phyloP scores from a whole-genome alignment of 2,113 vertebrate species.

The Dasyornis broadbenti region DNA sequence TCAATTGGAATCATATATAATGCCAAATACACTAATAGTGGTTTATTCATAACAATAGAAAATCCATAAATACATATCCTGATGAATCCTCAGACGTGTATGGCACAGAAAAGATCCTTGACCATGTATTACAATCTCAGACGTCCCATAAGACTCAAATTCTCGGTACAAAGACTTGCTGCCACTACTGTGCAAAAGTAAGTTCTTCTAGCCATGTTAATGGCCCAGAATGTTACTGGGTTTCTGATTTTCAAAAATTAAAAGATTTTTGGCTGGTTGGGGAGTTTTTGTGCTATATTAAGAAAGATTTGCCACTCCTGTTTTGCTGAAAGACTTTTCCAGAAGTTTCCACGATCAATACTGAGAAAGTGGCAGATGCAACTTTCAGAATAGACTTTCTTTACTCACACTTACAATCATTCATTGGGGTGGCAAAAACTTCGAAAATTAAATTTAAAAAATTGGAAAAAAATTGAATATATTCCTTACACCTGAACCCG shows the following conservation, averaged over 20 bases:
- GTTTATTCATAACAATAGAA: background rate
- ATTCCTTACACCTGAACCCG: background rate
- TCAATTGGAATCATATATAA: background rate
- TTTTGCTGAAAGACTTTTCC: background rate
- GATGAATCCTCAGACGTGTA: background rate
- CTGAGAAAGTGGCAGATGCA: background rate
- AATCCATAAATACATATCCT: background rate
- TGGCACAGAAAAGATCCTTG: background rate
- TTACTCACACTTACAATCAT: background rate
- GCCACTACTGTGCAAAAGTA: background rate
- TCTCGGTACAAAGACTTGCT: background rate
- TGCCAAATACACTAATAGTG: background rate
- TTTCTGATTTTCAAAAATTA: background rate
- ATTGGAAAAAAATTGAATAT: background rate
- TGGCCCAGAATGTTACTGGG: background rate
- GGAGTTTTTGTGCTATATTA: fast-evolving
- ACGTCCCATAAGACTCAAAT: background rate
- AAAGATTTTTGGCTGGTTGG: background rate
- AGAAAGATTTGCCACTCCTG: background rate
- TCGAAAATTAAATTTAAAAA: background rate
- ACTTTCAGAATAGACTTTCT: background rate
- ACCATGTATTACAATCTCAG: background rate
- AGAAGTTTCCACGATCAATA: background rate
- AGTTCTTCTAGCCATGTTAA: background rate
- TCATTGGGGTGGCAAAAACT: background rate